Base-by-base conservation (phyloP, 2,797 vertebrate species). In the Orientallactaga sibirica region DNA sequence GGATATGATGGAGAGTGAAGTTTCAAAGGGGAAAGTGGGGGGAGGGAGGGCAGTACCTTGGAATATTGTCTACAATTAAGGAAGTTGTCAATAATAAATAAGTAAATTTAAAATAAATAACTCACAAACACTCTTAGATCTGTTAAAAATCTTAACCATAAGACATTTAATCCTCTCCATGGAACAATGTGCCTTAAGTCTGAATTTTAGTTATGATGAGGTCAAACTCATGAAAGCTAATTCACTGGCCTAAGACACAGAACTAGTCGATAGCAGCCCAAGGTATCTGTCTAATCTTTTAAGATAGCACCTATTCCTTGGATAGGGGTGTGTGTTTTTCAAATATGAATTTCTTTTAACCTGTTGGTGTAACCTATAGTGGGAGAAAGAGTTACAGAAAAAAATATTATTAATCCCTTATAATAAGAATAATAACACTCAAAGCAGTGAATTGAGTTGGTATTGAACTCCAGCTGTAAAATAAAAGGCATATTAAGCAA, bases 371-470 rank as follows among this genome's bases (percentile, higher is more conserved):
- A 81, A 85, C 41, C 89, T 91, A 88, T 76, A 81, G 9, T n/a
- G 25, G 25, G 41, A 24, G 5, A 91, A 88, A 83, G 4, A 14
- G 25, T 66, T 48, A 22, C 61, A 75, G 48, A 48, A 68, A 91
- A 91, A 62, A 96, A 43, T 91, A 24, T 91, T 62, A 93, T 79
- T 83, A 62, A 79, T 86, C 75, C 66, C 61, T 83, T 3, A 86
- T 96, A 95, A 92, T 48, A 85, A 78, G 55, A 58, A 64, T 55
- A 87, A 74, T 85, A 85, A 16, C 27, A 84, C 68, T 48, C 37
- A 79, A 78, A 93, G 1, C 11, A 91, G n/a, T 94, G 29, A 10
- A 91, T 20, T 78, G 58, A 88, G n/a, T 62, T 82, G 70, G 11
- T 89, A 19, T 74, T 80, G 64, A 95, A 90, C 14, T 55, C 41